These are phyloP conservation scores for Mythimna ferrago DNA, from an alignment of 2,888 invertebrate genomes.

Conservation along the genomic window DNA sequence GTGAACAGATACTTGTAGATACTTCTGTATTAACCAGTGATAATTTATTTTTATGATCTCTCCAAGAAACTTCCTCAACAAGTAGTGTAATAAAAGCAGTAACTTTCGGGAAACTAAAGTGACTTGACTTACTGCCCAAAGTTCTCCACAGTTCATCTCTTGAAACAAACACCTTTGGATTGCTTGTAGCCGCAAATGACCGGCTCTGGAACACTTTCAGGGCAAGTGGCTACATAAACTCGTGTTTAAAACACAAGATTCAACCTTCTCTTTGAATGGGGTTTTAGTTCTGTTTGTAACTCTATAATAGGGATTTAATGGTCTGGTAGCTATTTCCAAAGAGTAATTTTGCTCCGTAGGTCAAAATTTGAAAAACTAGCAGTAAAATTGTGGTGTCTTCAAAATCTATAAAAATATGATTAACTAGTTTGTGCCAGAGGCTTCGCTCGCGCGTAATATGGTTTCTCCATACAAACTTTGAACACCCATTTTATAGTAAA, in stretches of 20 bases:
- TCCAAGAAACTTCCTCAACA: conserved; percentile 8
- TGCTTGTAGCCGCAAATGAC: conserved; percentile 52
- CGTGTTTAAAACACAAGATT: conserved; percentile 15
- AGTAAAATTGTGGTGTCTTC: neutral
- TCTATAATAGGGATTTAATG: neutral
- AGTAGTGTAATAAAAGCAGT: conserved; percentile 18
- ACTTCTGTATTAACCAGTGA: conserved; percentile 6
- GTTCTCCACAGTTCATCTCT: conserved; percentile 12
- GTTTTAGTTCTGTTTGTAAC: neutral
- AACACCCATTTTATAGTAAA: no score
- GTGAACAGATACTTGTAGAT: neutral
- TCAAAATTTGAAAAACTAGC: neutral
- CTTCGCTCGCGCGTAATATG: no score
- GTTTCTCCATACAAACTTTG: no score
- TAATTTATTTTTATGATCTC: conserved; percentile 21
- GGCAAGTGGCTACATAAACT: conserved; percentile 38
- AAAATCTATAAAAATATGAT: no score
- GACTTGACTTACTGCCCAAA: conserved; percentile 50
- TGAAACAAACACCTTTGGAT: conserved; percentile 55
- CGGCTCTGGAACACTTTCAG: conserved; percentile 32
- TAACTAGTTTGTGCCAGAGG: no score
- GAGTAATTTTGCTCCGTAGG: neutral
- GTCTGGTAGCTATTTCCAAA: neutral
- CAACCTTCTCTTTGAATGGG: conserved; percentile 22
- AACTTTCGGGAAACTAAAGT: conserved; percentile 31